These are phyloP conservation scores for Prionailurus viverrinus DNA, from an alignment of 2,113 vertebrate genomes.

Conservation along the genomic window DNA sequence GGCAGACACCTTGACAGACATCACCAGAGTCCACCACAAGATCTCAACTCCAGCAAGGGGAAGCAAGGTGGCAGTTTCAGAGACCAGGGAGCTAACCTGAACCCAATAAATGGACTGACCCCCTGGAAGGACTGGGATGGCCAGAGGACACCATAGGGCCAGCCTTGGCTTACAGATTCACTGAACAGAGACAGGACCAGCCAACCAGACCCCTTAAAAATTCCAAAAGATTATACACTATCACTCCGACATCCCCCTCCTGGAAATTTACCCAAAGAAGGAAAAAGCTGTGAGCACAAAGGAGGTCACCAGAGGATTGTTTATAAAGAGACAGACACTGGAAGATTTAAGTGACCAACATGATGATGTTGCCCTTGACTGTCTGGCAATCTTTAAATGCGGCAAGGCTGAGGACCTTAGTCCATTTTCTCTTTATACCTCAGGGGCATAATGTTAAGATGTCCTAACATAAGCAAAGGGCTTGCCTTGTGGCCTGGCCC, in stretches of 20 bases:
- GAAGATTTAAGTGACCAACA: not conserved
- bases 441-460: not conserved
- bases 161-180: not conserved
- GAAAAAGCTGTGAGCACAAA: slow-evolving; percentile 9
- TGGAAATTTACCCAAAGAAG: slow-evolving; percentile 71
- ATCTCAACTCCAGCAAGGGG: not conserved
- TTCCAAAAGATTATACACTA: not conserved
- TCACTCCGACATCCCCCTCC: not conserved
- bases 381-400: not conserved
- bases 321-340: slow-evolving; percentile 23
- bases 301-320: slow-evolving; percentile 41
- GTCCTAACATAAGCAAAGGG: not conserved
- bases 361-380: not conserved
- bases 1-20: not conserved
- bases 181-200: not conserved
- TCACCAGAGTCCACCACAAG: not conserved
- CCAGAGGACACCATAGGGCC: no score
- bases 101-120: not conserved
- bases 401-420: not conserved
- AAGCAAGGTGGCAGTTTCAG: not conserved
- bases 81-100: not conserved
- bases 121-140: not conserved
- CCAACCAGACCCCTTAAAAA: not conserved
- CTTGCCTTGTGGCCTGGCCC: not conserved
- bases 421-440: not conserved